phyloP scores from a whole-genome alignment of 2,797 vertebrate genomes.

The Chaunax sp. region DNA sequence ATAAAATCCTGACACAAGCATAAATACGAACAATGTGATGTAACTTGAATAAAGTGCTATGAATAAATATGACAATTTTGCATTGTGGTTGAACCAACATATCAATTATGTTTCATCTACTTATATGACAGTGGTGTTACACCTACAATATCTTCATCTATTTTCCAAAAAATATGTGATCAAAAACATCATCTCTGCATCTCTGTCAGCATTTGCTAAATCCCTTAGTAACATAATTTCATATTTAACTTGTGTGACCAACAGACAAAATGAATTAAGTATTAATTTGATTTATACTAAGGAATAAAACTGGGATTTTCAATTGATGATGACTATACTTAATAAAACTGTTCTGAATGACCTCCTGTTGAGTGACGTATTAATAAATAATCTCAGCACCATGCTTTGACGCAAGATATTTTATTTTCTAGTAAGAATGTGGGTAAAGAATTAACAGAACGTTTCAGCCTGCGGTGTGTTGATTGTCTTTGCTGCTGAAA shows the following conservation, averaged over 20 bases:
- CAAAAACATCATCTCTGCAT: neutral
- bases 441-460: neutral
- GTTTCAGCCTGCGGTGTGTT: neutral
- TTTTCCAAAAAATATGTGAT: neutral
- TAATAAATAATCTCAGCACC: no score
- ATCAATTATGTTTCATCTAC: neutral
- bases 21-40: neutral
- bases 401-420: no score
- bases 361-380: no score
- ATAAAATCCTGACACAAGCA: constrained; percentile 2
- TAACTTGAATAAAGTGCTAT: neutral
- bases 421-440: neutral
- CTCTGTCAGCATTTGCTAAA: neutral
- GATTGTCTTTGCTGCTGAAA: neutral
- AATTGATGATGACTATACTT: no score
- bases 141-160: neutral
- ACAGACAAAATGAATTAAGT: no score
- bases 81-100: no score
- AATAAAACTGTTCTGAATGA: no score
- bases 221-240: neutral
- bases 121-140: no score
- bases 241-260: neutral
- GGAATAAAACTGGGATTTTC: no score
- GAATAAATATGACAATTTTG: neutral
- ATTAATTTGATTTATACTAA: no score